A percentile compares a stretch with the other conserved stretches of the same genome.
These are phyloP conservation scores for Therioaphis trifolii DNA, from an alignment of 2,888 invertebrate species.

Conservation along the genomic window DNA sequence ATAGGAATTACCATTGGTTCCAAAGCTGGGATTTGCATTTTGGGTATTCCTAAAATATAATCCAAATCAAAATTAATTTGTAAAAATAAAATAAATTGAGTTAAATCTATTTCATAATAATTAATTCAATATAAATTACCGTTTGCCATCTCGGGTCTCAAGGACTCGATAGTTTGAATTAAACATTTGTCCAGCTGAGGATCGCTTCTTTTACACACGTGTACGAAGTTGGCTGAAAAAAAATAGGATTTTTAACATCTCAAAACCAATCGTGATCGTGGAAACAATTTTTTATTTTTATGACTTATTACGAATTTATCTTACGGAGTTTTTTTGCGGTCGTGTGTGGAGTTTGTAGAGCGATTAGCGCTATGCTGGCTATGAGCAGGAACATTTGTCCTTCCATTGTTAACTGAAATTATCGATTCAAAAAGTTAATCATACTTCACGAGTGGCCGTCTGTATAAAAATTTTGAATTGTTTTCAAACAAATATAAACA, in stretches of 20 bases:
- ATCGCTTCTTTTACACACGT: constrained; percentile 73
- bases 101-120: constrained; percentile 5
- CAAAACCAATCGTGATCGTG: constrained; percentile 62
- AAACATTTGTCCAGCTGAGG: constrained; percentile 78
- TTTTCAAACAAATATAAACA: too few species aligned
- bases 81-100: constrained; percentile 17
- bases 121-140: constrained; percentile 70
- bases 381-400: constrained; percentile 37
- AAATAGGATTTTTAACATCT: constrained; percentile 63
- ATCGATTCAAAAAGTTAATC: background rate
- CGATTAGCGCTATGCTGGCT: constrained; percentile 32
- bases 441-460: background rate
- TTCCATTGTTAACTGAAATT: constrained; percentile 55
- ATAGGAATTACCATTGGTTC: constrained; percentile 82
- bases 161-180: constrained; percentile 77
- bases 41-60: constrained; percentile 75
- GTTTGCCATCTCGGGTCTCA: constrained; percentile 78
- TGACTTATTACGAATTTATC: constrained; percentile 31
- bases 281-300: background rate
- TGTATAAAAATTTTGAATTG: background rate
- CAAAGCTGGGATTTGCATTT: constrained; percentile 79
- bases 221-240: constrained; percentile 68
- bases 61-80: background rate
- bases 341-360: constrained; percentile 46
- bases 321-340: constrained; percentile 56